phyloP scores from a whole-genome alignment of 2,113 vertebrate species.

The Illadopsis cleaveri region DNA sequence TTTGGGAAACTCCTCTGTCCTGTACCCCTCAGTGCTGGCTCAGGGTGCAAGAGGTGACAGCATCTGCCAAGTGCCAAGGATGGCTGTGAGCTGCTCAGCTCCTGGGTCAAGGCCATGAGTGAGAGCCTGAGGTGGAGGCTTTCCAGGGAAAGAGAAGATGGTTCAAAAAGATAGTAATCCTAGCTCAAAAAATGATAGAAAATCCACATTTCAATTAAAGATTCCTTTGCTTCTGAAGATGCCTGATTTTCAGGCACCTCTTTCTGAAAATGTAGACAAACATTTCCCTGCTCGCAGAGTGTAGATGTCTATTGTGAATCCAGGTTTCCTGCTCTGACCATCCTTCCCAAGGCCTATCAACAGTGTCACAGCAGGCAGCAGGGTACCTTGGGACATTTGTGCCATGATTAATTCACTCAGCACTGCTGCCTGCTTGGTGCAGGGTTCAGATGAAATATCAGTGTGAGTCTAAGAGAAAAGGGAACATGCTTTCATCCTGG shows the following conservation, averaged over 20 bases:
- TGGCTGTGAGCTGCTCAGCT: background rate
- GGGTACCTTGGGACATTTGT: background rate
- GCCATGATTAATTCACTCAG: background rate
- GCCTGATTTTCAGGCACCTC: background rate
- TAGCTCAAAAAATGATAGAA: background rate
- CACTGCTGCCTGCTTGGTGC: background rate
- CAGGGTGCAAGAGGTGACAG: background rate
- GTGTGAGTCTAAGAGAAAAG: background rate
- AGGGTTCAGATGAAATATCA: background rate
- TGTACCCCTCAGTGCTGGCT: background rate
- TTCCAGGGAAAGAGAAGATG: background rate
- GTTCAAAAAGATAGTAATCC: background rate
- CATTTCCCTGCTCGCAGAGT: background rate
- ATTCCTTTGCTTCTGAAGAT: background rate
- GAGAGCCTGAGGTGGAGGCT: background rate
- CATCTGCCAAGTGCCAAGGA: background rate
- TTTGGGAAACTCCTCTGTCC: background rate
- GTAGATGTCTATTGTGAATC: background rate
- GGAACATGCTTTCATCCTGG: background rate
- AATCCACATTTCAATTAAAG: background rate
- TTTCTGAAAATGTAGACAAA: background rate
- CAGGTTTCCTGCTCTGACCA: background rate
- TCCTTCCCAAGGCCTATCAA: background rate
- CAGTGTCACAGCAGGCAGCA: background rate
- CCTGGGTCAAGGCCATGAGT: background rate